phyloP scores from a whole-genome alignment of 2,888 invertebrate species.

The Lamproptera curius region DNA sequence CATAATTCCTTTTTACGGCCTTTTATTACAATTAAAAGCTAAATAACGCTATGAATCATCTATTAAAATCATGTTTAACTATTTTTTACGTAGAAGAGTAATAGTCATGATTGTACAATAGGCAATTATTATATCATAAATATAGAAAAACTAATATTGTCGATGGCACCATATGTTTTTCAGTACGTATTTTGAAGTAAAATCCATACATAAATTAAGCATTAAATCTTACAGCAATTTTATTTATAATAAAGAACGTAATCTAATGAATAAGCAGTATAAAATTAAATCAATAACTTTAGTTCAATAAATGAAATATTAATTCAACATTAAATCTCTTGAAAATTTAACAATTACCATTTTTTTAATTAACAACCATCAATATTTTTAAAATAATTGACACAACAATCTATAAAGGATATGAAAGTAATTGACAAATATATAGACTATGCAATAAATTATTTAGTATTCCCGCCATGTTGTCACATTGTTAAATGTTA shows the following conservation, averaged over 20 bases:
- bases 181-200: slow-evolving; percentile 33
- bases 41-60: too few relatives aligned
- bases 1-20: too few relatives aligned
- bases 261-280: background rate
- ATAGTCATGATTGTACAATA: slow-evolving; percentile 7
- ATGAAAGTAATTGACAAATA: background rate
- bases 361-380: background rate
- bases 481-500: too few relatives aligned
- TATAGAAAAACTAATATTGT: slow-evolving; percentile 62
- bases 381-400: slow-evolving; percentile 7
- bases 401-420: background rate
- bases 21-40: too few relatives aligned
- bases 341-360: background rate
- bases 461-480: too few relatives aligned
- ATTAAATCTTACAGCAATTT: background rate
- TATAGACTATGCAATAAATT: background rate
- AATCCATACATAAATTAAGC: background rate
- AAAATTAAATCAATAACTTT: background rate
- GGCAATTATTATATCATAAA: slow-evolving; percentile 6
- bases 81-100: background rate
- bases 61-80: slow-evolving; percentile 4
- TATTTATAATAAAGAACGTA: background rate
- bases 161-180: slow-evolving; percentile 58
- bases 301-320: too few relatives aligned
- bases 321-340: background rate